A percentile compares a stretch with the other conserved stretches of the same genome.
These are phyloP conservation scores for Prunella himalayana DNA, from an alignment of 2,113 vertebrate species.

Conservation along the genomic window DNA sequence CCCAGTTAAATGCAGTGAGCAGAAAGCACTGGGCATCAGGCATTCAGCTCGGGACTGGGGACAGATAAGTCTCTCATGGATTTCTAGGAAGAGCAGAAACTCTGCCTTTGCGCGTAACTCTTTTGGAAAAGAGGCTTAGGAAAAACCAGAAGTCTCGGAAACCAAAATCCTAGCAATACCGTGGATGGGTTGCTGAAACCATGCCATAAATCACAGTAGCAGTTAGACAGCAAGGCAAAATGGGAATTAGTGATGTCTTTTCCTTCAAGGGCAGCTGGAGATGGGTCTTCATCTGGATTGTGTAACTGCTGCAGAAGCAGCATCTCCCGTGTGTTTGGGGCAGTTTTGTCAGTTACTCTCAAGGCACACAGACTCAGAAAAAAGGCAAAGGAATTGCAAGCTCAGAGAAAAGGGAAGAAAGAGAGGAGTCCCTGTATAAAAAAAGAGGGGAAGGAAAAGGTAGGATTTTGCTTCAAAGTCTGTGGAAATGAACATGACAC, in stretches of 20 bases:
- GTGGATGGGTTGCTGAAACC: neutral
- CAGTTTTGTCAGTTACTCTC: neutral
- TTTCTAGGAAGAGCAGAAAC: constrained; percentile 35
- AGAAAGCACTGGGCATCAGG: neutral
- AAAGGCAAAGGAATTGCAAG: neutral
- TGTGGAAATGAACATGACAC: neutral
- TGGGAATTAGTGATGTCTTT: neutral
- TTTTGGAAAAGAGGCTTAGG: neutral
- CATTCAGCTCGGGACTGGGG: neutral
- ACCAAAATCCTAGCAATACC: neutral
- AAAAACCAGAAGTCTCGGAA: neutral
- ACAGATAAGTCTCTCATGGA: neutral
- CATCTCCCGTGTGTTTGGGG: neutral
- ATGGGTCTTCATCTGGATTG: neutral
- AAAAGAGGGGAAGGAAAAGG: neutral
- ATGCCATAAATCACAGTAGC: neutral
- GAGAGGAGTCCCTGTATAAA: neutral
- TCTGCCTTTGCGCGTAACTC: neutral
- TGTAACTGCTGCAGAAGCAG: neutral
- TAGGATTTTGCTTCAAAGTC: neutral
- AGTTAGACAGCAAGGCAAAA: neutral
- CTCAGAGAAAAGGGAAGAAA: neutral
- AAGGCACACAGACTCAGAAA: neutral
- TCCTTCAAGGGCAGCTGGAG: neutral
- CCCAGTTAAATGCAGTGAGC: neutral